Evolutionary conservation across 2,888 invertebrate species (phyloP).

Genomic region (Cephonodes hylas): DNA sequence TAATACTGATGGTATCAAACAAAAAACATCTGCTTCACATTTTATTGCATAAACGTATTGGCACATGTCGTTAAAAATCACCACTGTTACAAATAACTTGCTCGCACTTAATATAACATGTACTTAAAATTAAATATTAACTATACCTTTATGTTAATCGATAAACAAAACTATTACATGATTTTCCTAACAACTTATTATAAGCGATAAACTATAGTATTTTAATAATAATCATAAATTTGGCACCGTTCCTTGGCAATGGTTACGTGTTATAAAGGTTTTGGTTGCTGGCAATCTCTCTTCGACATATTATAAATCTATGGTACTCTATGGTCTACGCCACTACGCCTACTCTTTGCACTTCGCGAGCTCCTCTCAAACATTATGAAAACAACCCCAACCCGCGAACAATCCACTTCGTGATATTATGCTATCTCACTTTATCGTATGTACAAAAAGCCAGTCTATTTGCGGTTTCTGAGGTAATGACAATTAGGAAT

Average conservation of each 20-base stretch:
- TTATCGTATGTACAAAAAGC: conserved; percentile 5
- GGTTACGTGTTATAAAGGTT: neutral
- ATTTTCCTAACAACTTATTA: conserved; percentile 10
- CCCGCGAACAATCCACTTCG: neutral
- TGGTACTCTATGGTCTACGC: neutral
- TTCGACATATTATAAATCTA: neutral
- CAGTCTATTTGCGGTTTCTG: conserved; percentile 8
- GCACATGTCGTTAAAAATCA: conserved; percentile 1
- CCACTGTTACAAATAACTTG: conserved; percentile 4
- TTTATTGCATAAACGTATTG: conserved; percentile 15
- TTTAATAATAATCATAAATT: conserved; percentile 1
- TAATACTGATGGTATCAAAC: conserved; percentile 13
- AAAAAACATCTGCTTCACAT: conserved; percentile 13
- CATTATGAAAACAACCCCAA: neutral
- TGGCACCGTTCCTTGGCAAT: conserved; percentile 16
- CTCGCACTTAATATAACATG: neutral
- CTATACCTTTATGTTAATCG: neutral
- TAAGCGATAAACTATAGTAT: conserved; percentile 11
- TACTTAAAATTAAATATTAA: conserved; percentile 1
- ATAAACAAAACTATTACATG: conserved; percentile 5
- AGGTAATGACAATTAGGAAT: conserved; percentile 8
- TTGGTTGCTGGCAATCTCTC: neutral
- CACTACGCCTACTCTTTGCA: neutral
- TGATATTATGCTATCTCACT: neutral
- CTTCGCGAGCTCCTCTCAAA: neutral